Evolutionary conservation across 2,888 invertebrate genomes (phyloP), one percentile per base, ranked within the genome.

Genomic region (Drosophila dives): DNA sequence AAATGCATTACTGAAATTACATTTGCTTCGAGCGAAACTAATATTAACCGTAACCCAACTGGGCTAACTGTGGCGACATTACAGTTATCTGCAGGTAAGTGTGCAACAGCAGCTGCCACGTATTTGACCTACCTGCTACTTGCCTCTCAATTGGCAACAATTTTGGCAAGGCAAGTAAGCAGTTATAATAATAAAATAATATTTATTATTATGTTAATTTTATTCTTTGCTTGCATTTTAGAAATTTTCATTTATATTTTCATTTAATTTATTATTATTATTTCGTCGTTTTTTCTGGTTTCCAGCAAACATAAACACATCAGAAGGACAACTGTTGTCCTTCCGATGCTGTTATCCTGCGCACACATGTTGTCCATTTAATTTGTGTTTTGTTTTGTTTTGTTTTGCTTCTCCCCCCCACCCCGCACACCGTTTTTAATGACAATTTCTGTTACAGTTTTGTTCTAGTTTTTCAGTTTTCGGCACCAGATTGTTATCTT

Each of bases 401-500:
- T 7, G 20, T 7, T 12, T 20, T 49, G 34, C n/a, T 29, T 29
- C 49, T 29, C 49, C 29, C 29, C 29, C 2, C 17, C 49, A 49
- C 45, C 60, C 50, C 29, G 56, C 65, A 62, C 65, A 65, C 34
- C 34, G 8, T 59, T 77, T 79, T 74, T 72, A 84, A 85, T 86
- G 89, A 87, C 89, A 87, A 81, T 81, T 86, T 80, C 62, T 89
- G 86, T 77, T 89, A 81, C 72, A 86, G 75, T 86, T 86, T 83
- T 81, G 68, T 62, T 80, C 55, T 65, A 65, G 70, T 70, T 72
- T 82, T 73, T 77, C 72, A 79, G 53, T 75, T 72, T 71, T 72
- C 71, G 40, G 42, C 77, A 79, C 63, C 83, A 79, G 79, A 87
- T 89, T 89, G 90, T 90, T 91, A 90, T 91, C 90, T 85, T 87